phyloP scores from a whole-genome alignment of 2,113 vertebrate genomes.

The Anarhynchus alexandrinus region DNA sequence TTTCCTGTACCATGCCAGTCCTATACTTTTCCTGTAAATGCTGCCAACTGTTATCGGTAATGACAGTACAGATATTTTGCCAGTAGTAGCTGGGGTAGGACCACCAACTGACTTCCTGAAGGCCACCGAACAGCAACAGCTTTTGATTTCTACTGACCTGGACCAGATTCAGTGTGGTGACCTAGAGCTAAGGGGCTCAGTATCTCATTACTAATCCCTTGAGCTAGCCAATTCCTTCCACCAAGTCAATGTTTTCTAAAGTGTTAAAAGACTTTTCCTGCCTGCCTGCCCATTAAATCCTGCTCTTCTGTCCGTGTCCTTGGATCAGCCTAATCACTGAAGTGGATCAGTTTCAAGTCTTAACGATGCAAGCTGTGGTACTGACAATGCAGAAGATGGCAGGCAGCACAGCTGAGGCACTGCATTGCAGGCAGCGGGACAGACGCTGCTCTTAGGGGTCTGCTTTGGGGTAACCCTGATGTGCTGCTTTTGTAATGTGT shows the following conservation, averaged over 20 bases:
- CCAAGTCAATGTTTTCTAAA: slow-evolving; percentile 60
- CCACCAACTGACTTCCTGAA: slow-evolving; percentile 48
- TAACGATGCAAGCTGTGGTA: not conserved
- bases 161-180: slow-evolving; percentile 61
- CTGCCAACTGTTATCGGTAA: not conserved
- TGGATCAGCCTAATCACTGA: slow-evolving; percentile 58
- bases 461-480: not conserved
- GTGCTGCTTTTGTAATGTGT: not conserved
- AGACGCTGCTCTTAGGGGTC: not conserved
- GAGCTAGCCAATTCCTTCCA: slow-evolving; percentile 65
- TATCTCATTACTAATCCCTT: slow-evolving; percentile 69
- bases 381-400: not conserved
- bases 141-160: slow-evolving; percentile 67
- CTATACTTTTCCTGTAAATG: not conserved
- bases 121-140: slow-evolving; percentile 9
- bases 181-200: slow-evolving; percentile 63
- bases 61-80: not conserved
- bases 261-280: slow-evolving; percentile 67
- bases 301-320: slow-evolving; percentile 39
- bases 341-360: slow-evolving; percentile 52
- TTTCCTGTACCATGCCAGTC: not conserved
- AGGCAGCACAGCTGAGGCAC: not conserved
- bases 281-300: slow-evolving; percentile 56
- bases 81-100: not conserved
- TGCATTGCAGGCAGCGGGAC: not conserved